Conservation (phyloP, 1,140 invertebrate genomes). For the Drosophila virilis region DNA sequence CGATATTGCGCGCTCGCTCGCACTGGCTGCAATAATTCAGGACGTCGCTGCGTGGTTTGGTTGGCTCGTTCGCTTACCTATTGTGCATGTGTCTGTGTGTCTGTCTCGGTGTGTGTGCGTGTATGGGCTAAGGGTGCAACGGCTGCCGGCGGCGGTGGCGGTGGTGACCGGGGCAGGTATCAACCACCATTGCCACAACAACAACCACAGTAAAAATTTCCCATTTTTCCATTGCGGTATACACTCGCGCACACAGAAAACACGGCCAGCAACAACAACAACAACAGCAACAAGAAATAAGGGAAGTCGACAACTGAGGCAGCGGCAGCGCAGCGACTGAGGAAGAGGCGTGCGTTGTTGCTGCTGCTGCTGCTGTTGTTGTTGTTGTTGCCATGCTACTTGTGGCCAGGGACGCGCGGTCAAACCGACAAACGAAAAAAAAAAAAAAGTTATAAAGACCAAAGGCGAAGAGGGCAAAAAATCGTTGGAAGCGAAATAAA, state of each 20-base stretch:
- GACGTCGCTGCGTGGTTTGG: slow-evolving; percentile 66
- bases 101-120: slow-evolving; percentile 17
- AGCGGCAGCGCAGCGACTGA: slow-evolving; percentile 28
- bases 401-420: slow-evolving; percentile 69
- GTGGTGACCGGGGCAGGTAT: slow-evolving; percentile 68
- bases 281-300: slow-evolving; percentile 6
- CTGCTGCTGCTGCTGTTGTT: slow-evolving; percentile 26
- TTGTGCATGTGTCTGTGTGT: slow-evolving; percentile 29
- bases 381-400: slow-evolving; percentile 58
- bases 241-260: slow-evolving; percentile 54
- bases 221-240: slow-evolving; percentile 84
- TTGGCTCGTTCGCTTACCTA: slow-evolving; percentile 72
- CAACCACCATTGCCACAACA: slow-evolving; percentile 84
- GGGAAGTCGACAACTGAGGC: slow-evolving; percentile 5
- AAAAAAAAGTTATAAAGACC: slow-evolving; percentile 32
- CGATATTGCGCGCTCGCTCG: slow-evolving; percentile 29
- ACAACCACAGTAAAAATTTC: slow-evolving; percentile 84
- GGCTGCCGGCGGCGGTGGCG: slow-evolving; percentile 27
- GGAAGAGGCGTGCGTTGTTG: slow-evolving; percentile 44
- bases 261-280: slow-evolving; percentile 23
- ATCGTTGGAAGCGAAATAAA: slow-evolving; percentile 49
- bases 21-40: slow-evolving; percentile 26
- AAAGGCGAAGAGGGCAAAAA: slow-evolving; percentile 42
- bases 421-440: slow-evolving; percentile 51
- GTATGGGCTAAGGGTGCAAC: slow-evolving; percentile 66